These are phyloP conservation scores for Ochotona curzoniae DNA, from an alignment of 2,113 vertebrate species.

Conservation along the genomic window DNA sequence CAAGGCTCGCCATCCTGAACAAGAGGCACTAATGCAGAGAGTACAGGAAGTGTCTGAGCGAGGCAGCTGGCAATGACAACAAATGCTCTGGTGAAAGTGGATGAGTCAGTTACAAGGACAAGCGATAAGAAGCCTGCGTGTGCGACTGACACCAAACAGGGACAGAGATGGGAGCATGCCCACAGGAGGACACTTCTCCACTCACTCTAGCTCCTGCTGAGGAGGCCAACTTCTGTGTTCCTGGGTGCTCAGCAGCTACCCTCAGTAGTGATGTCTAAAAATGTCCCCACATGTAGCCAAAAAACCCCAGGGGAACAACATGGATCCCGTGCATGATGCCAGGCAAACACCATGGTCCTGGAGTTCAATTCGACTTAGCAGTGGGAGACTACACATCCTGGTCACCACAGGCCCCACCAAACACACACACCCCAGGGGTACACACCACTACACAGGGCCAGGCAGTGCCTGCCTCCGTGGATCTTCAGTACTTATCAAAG, in stretches of 20 bases:
- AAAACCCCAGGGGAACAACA: neutral
- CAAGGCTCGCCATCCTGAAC: neutral
- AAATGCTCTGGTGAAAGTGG: neutral
- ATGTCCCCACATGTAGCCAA: neutral
- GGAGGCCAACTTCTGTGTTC: neutral
- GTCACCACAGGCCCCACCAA: neutral
- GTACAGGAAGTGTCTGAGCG: neutral
- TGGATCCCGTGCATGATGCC: neutral
- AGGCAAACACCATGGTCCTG: neutral
- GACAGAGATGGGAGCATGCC: fast-evolving
- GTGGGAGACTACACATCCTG: neutral
- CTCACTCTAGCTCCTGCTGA: fast-evolving
- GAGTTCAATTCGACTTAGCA: neutral
- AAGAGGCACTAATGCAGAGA: neutral
- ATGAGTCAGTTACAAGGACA: neutral
- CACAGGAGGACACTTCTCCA: fast-evolving
- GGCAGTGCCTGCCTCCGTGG: neutral
- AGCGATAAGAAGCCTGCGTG: neutral
- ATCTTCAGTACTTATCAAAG: neutral
- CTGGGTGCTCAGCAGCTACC: neutral
- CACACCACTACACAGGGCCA: fast-evolving
- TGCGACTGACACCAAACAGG: neutral
- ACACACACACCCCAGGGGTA: neutral
- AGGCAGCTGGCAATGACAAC: neutral
- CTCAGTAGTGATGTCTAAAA: neutral